phyloP scores from a whole-genome alignment of 2,888 invertebrate species.

The Drosophila melanocephala region DNA sequence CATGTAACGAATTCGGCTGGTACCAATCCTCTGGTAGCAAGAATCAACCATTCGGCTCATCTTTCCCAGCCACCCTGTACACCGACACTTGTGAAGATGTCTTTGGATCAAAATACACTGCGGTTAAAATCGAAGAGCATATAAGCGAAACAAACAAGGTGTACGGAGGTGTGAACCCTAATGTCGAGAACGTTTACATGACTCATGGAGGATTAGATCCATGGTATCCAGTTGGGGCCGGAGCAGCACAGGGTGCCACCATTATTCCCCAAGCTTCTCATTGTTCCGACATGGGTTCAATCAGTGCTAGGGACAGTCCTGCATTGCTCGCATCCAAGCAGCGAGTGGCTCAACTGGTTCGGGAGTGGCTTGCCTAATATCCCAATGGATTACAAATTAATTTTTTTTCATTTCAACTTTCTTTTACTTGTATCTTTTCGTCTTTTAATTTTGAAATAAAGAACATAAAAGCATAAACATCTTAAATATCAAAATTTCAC shows the following conservation, averaged over 20 bases:
- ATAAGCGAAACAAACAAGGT: constrained; percentile 84
- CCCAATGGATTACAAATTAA: too few relatives aligned
- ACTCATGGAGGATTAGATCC: constrained; percentile 87
- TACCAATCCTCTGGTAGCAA: constrained; percentile 89
- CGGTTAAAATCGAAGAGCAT: constrained; percentile 45
- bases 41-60: constrained; percentile 86
- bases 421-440: too few relatives aligned
- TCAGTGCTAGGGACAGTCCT: constrained; percentile 63
- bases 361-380: constrained; percentile 64
- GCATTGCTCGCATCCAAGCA: constrained; percentile 69
- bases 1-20: constrained; percentile 93
- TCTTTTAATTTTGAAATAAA: too few relatives aligned
- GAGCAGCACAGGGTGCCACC: constrained; percentile 56
- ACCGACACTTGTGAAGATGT: constrained; percentile 63
- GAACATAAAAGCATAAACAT: too few relatives aligned
- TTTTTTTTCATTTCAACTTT: too few relatives aligned
- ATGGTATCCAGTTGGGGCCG: constrained; percentile 86
- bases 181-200: constrained; percentile 86
- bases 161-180: constrained; percentile 85
- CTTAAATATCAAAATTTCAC: too few relatives aligned
- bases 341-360: constrained; percentile 60
- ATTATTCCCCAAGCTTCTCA: constrained; percentile 76
- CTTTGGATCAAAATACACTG: constrained; percentile 55
- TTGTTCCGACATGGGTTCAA: constrained; percentile 78
- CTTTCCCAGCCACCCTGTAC: constrained; percentile 73